A percentile compares a stretch with the other conserved stretches of the same genome.
These are phyloP conservation scores for Eupelmus urozonus DNA, from an alignment of 2,888 invertebrate species.

Conservation along the genomic window DNA sequence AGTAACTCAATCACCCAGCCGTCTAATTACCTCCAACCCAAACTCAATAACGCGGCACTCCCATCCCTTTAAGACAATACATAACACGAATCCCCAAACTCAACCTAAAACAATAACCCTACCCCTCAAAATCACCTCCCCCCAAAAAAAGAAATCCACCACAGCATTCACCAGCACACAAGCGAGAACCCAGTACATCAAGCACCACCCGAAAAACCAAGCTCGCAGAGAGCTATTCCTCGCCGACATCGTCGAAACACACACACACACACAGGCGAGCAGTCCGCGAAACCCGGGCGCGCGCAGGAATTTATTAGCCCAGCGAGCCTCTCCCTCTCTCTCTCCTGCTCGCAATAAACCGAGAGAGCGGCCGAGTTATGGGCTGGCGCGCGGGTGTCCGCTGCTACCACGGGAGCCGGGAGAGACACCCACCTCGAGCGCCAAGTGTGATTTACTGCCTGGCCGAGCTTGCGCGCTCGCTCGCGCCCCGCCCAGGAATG, in stretches of 20 bases:
- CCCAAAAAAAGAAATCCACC: too few relatives aligned
- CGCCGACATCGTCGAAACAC: constrained; percentile 68
- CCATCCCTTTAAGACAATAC: too few relatives aligned
- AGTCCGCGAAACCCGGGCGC: constrained; percentile 17
- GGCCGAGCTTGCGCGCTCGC: constrained; percentile 58
- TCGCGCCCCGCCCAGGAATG: constrained; percentile 76
- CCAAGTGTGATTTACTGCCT: constrained; percentile 63
- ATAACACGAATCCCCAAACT: too few relatives aligned
- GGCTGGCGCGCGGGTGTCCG: constrained; percentile 42
- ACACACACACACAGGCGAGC: constrained; percentile 34
- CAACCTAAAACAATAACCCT: too few relatives aligned
- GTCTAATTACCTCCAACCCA: too few relatives aligned
- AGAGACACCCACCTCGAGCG: constrained; percentile 51
- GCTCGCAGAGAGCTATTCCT: background rate
- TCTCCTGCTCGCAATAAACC: constrained; percentile 73
- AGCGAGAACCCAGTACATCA: too few relatives aligned
- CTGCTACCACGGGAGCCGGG: constrained; percentile 62
- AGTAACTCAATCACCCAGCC: too few relatives aligned
- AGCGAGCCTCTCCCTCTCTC: constrained; percentile 61
- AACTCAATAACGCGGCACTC: too few relatives aligned
- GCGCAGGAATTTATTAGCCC: constrained; percentile 73
- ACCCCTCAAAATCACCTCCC: too few relatives aligned
- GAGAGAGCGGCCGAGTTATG: constrained; percentile 66
- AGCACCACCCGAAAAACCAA: too few relatives aligned
- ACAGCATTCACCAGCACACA: too few relatives aligned